Conservation (phyloP, 2,797 vertebrate species). For the Eulemur mongoz region DNA sequence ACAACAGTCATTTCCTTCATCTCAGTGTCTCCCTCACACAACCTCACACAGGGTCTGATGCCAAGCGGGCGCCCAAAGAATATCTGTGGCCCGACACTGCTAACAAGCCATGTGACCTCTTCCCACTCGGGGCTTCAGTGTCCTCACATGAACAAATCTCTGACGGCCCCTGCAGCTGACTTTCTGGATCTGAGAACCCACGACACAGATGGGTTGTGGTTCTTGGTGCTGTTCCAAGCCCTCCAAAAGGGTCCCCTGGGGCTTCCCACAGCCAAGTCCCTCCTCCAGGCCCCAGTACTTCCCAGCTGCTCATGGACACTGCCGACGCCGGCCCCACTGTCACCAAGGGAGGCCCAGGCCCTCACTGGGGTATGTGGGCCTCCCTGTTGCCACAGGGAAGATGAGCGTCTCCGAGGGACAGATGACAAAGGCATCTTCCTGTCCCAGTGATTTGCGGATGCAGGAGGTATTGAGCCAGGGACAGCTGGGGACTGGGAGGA, state of each 20-base stretch:
- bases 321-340: background rate
- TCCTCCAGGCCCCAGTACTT: background rate
- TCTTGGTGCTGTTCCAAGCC: background rate
- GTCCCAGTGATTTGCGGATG: conserved; percentile 70
- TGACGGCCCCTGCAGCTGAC: background rate
- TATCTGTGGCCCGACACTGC: background rate
- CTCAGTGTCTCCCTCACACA: background rate
- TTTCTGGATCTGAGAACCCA: background rate
- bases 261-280: background rate
- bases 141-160: background rate
- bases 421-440: conserved; percentile 81
- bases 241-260: background rate
- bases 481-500: conserved; percentile 50
- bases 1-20: background rate
- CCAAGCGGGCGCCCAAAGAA: background rate
- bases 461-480: conserved; percentile 73
- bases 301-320: background rate
- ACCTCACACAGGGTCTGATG: background rate
- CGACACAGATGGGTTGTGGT: background rate
- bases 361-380: conserved; percentile 75
- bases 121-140: background rate
- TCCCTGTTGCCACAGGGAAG: conserved; percentile 76
- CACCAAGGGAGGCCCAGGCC: conserved; percentile 73
- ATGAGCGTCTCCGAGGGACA: conserved; percentile 65
- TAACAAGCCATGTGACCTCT: background rate